These are phyloP conservation scores for Apis laboriosa DNA, from an alignment of 1,140 invertebrate genomes.

Conservation along the genomic window DNA sequence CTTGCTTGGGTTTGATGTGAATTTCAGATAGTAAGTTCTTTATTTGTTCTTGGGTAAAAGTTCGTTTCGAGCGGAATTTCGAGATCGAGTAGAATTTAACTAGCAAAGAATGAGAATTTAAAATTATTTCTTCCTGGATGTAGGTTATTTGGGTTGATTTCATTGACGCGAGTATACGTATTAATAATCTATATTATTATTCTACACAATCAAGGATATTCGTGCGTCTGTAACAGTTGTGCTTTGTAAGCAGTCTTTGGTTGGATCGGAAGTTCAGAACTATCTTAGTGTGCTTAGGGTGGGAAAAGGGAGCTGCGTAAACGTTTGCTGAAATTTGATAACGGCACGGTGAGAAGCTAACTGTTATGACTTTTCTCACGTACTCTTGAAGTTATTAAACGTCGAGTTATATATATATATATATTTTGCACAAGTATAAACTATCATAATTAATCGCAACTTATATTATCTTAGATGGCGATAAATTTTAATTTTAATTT, in stretches of 20 bases:
- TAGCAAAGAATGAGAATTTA: no score
- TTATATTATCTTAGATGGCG: background rate
- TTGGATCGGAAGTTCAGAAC: background rate
- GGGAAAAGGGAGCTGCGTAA: background rate
- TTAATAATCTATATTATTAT: no score
- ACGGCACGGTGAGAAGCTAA: background rate
- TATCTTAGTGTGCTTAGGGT: background rate
- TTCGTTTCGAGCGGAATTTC: no score
- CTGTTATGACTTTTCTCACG: background rate
- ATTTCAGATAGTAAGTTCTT: no score
- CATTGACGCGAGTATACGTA: no score
- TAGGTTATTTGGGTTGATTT: no score
- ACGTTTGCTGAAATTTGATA: constrained; percentile 2
- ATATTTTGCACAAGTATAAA: background rate
- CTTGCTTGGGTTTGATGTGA: no score
- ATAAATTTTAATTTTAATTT: background rate
- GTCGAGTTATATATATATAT: background rate
- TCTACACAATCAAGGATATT: background rate
- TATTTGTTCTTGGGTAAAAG: no score
- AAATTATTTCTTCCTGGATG: no score
- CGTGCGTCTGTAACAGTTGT: background rate
- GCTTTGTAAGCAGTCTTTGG: background rate
- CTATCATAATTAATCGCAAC: background rate
- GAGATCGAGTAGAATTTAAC: no score
- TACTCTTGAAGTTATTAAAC: background rate